Conservation (phyloP, 1,140 invertebrate genomes). For the Schlechtendalia chinensis region DNA sequence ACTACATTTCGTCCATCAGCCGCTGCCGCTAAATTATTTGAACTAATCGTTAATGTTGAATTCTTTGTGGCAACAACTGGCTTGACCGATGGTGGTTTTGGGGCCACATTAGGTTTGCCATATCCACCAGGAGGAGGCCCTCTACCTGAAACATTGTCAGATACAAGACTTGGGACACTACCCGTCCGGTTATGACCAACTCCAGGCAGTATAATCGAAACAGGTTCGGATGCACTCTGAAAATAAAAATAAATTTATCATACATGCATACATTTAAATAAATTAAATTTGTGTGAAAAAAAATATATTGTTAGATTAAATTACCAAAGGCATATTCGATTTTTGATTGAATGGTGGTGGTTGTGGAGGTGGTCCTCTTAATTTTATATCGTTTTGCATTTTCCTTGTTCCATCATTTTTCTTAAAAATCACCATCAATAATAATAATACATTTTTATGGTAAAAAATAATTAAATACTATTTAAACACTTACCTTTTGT, state of each 20-base stretch:
- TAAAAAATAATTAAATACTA: background rate
- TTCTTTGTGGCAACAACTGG: constrained; percentile 60
- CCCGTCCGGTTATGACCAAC: constrained; percentile 48
- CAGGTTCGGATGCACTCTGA: constrained; percentile 55
- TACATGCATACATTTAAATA: background rate
- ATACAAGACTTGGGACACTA: constrained; percentile 52
- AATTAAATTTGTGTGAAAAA: background rate
- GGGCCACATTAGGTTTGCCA: constrained; percentile 60
- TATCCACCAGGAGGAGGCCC: constrained; percentile 56
- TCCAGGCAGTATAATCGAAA: constrained; percentile 47
- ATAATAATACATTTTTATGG: no score
- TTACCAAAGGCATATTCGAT: constrained; percentile 56
- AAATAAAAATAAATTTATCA: constrained; percentile 45
- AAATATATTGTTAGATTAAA: background rate
- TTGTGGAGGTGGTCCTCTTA: constrained; percentile 61
- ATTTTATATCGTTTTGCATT: constrained; percentile 53
- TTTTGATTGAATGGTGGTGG: constrained; percentile 61
- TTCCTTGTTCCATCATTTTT: constrained; percentile 51
- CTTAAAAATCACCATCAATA: background rate
- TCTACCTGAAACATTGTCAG: constrained; percentile 33
- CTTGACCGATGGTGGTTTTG: constrained; percentile 59
- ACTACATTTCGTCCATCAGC: constrained; percentile 55
- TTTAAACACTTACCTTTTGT: constrained; percentile 24
- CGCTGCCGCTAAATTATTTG: constrained; percentile 53
- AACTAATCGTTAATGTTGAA: constrained; percentile 36